Base-by-base conservation (phyloP, 2,113 vertebrate species). In the Rhinogobius similis region DNA sequence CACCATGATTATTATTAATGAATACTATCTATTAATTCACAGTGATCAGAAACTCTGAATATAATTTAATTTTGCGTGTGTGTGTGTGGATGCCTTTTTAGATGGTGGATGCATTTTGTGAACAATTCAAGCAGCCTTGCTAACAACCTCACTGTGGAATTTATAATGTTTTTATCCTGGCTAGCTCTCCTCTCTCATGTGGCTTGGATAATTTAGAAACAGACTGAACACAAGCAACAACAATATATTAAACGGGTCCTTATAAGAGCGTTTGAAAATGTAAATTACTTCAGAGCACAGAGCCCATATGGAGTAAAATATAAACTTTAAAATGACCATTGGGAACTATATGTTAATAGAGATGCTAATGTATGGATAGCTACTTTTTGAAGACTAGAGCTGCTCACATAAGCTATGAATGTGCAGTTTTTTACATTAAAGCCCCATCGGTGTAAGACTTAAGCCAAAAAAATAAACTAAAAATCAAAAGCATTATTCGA, bases 141-240 rank as follows among this genome's bases (percentile, higher is more conserved):
- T 32, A n/a, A 63, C 48, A 72, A 52, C 55, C 41, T 36, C 56
- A 10, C 38, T 2, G 11, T 58, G 58, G 65, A 62, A 75, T 79
- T 85, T 75, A 65, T 32, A 18, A 50, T 29, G 48, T 55, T 62
- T 77, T 81, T 38, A 50, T 48, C 11, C 62, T 63, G 39, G 26
- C 44, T 59, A 66, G 26, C 44, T 63, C 71, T 43, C 55, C 55
- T 53, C 39, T 67, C 62, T 74, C 72, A 65, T 41, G 58, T 65
- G 66, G 23, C 38, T 36, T 29, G 56, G 9, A 46, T 67, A n/a
- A 76, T 85, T 69, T 65, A 62, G 73, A 83, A 79, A 82, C 55
- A 78, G 69, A 72, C 68, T 85, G 71, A 72, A 36, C 41, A 53
- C 68, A 43, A 67, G 1, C 26, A 55, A 70, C 55, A 67, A 39